Evolutionary conservation across 2,113 vertebrate genomes (phyloP).

Genomic region (Crotalus horridus): DNA sequence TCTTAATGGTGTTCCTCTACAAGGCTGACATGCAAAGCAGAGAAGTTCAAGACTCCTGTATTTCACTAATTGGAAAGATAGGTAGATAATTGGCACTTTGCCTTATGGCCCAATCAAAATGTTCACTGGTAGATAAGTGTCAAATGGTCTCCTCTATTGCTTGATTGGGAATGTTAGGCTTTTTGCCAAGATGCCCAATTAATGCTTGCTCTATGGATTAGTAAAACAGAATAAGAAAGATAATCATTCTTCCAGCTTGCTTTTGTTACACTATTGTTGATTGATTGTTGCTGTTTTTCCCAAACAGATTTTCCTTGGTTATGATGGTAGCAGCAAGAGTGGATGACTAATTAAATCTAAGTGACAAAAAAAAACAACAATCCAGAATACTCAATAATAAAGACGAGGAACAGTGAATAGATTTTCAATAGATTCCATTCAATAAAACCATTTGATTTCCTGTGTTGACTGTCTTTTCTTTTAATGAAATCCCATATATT

Average conservation of each 20-base stretch:
- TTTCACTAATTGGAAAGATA: neutral
- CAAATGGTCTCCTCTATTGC: conserved; percentile 11
- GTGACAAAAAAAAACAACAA: neutral
- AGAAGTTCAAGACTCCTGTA: neutral
- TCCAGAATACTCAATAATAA: neutral
- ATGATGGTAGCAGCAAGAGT: neutral
- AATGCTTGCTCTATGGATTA: neutral
- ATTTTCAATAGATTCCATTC: neutral
- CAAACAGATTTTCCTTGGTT: neutral
- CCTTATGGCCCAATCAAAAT: neutral
- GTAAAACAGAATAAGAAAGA: neutral
- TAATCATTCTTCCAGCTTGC: neutral
- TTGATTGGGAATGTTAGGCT: conserved; percentile 6
- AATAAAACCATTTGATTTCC: neutral
- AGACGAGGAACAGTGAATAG: neutral
- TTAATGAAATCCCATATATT: neutral
- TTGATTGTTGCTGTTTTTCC: neutral
- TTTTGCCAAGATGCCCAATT: conserved; percentile 13
- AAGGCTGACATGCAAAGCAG: neutral
- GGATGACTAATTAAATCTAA: neutral
- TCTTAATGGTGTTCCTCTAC: neutral
- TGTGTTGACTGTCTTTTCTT: neutral
- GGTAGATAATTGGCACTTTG: neutral
- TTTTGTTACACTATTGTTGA: neutral
- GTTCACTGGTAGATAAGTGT: neutral